Percentiles rank a stretch among this genome's conserved stretches.
Evolutionary conservation across 2,797 vertebrate genomes (phyloP).

Genomic region (Pangasius macronema): DNA sequence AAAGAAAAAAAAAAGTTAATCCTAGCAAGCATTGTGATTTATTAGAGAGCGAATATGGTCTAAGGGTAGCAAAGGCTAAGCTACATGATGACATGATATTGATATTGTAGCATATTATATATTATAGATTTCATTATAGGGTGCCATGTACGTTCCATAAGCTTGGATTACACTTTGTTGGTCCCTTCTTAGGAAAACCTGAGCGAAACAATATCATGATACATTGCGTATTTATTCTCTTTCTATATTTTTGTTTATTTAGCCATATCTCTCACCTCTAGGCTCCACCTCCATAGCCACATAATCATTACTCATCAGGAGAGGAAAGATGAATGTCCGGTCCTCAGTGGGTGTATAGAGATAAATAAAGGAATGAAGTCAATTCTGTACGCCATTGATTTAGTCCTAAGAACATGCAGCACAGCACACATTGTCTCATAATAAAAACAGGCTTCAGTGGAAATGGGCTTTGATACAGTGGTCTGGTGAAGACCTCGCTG

Average conservation of each 20-base stretch:
- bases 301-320: conserved; percentile 11
- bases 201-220: background rate
- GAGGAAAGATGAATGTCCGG: conserved; percentile 5
- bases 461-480: conserved; percentile 37
- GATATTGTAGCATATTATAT: background rate
- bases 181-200: background rate
- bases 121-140: background rate
- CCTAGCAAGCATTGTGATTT: background rate
- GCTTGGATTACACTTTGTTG: background rate
- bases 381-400: background rate
- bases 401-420: background rate
- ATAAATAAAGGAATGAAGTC: conserved; percentile 18
- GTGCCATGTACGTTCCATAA: background rate
- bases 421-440: conserved; percentile 20
- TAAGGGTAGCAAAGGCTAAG: background rate
- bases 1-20: background rate
- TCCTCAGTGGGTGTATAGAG: conserved; percentile 3
- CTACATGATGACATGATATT: background rate
- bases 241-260: background rate
- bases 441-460: conserved; percentile 2
- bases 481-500: conserved; percentile 32
- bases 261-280: background rate
- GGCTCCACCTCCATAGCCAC: background rate
- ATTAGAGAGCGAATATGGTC: background rate
- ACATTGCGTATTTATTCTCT: too few species aligned